Evolutionary conservation across 2,797 vertebrate species (phyloP).

Genomic region (Alauda arvensis): DNA sequence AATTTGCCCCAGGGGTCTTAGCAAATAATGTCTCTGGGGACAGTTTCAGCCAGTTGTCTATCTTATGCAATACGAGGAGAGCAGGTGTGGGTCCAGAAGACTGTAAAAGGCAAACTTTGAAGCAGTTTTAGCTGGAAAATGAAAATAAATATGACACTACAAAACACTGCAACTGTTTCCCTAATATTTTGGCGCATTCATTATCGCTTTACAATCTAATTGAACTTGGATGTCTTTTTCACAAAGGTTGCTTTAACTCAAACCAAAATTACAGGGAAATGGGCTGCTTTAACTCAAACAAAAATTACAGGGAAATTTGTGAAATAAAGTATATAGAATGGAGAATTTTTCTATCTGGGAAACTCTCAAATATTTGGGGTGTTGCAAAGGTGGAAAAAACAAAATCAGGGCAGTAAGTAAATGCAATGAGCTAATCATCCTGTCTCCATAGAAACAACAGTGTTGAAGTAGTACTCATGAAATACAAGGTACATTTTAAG

Average conservation of each 20-base stretch:
- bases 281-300: background rate
- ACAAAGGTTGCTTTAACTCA: background rate
- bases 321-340: background rate
- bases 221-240: background rate
- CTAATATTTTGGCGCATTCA: background rate
- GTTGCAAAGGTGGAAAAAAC: background rate
- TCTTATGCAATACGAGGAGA: background rate
- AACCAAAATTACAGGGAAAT: background rate
- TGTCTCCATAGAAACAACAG: background rate
- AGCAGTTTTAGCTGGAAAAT: background rate
- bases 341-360: background rate
- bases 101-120: constrained; percentile 5
- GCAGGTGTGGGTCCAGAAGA: background rate
- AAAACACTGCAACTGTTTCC: background rate
- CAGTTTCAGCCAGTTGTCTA: background rate
- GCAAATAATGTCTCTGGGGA: too few relatives aligned
- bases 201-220: background rate
- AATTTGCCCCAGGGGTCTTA: background rate
- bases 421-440: background rate
- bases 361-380: background rate
- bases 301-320: background rate
- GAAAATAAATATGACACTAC: background rate
- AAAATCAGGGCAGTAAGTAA: background rate
- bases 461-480: background rate
- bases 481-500: background rate